A percentile compares a stretch with the other conserved stretches of the same genome.
phyloP scores from a whole-genome alignment of 2,888 invertebrate species.

The Cosmia trapezina region DNA sequence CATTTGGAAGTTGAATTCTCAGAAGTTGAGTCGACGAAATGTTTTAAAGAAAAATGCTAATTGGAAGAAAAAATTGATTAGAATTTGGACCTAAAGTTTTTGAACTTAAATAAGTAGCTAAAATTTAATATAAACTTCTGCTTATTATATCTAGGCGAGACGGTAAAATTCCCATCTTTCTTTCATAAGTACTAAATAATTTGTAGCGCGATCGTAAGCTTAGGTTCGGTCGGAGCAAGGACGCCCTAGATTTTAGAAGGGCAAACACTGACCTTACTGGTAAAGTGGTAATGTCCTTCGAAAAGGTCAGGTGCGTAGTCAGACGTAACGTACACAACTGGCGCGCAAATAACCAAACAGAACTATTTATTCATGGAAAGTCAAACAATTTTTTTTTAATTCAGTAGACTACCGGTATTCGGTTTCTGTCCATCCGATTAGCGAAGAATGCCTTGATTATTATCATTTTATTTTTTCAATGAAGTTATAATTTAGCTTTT shows the following conservation, averaged over 20 bases:
- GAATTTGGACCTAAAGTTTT: neutral
- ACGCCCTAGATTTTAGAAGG: slow-evolving; percentile 51
- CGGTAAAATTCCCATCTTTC: too few species aligned
- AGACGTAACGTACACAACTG: neutral
- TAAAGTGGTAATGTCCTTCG: slow-evolving; percentile 32
- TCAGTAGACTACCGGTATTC: neutral
- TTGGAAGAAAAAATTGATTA: neutral
- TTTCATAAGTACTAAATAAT: neutral
- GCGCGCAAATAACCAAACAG: neutral
- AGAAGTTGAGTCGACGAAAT: neutral
- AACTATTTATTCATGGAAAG: neutral
- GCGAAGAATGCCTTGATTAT: neutral
- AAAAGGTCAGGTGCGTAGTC: slow-evolving; percentile 46
- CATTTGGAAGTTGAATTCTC: neutral
- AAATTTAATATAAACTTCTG: neutral
- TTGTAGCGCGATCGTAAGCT: neutral
- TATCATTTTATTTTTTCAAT: neutral
- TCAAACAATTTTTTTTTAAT: neutral
- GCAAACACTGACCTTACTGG: slow-evolving; percentile 8
- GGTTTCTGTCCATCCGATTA: neutral
- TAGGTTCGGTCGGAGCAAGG: slow-evolving; percentile 24
- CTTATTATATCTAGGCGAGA: too few species aligned
- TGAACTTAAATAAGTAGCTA: neutral
- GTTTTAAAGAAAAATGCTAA: neutral
- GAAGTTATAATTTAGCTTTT: neutral